A percentile compares a stretch with the other conserved stretches of the same genome.
Evolutionary conservation across 1,140 invertebrate genomes (phyloP).

Genomic region (Charaxes varanes): DNA sequence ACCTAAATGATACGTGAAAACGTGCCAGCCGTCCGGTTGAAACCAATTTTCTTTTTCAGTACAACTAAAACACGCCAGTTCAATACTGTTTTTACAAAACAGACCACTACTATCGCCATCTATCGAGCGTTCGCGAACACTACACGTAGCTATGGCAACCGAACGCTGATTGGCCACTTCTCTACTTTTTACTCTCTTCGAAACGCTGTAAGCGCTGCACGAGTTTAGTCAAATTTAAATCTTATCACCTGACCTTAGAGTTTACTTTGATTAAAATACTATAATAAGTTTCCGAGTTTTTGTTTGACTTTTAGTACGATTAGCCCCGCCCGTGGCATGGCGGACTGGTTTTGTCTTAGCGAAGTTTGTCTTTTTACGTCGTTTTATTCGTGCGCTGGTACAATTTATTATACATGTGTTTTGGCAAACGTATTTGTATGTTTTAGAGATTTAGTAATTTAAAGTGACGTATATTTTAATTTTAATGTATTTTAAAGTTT

Average conservation of each 20-base stretch:
- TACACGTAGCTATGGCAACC: slow-evolving; percentile 49
- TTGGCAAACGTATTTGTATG: no score
- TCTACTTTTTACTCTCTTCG: slow-evolving; percentile 9
- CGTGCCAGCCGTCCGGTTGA: not conserved
- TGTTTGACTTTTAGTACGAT: slow-evolving; percentile 29
- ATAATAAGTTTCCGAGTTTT: slow-evolving; percentile 25
- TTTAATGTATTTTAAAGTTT: no score
- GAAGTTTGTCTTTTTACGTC: slow-evolving; percentile 48
- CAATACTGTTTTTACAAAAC: slow-evolving; percentile 15
- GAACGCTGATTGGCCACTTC: slow-evolving; percentile 65
- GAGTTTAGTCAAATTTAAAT: slow-evolving; percentile 34
- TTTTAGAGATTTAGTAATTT: no score
- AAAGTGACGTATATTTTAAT: no score
- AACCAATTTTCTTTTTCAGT: not conserved
- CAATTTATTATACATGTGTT: slow-evolving; percentile 13
- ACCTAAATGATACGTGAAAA: no score
- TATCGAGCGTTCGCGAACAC: slow-evolving; percentile 26
- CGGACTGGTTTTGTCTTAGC: slow-evolving; percentile 46
- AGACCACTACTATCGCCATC: slow-evolving; percentile 42
- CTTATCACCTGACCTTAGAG: slow-evolving; percentile 29
- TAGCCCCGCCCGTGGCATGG: slow-evolving; percentile 66
- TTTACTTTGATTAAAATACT: slow-evolving; percentile 30
- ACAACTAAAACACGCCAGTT: slow-evolving; percentile 3
- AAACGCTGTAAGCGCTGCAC: slow-evolving; percentile 34
- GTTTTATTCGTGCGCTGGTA: slow-evolving; percentile 28